Base-by-base conservation (phyloP, 2,888 invertebrate species). In the Pilophorus perplexus region DNA sequence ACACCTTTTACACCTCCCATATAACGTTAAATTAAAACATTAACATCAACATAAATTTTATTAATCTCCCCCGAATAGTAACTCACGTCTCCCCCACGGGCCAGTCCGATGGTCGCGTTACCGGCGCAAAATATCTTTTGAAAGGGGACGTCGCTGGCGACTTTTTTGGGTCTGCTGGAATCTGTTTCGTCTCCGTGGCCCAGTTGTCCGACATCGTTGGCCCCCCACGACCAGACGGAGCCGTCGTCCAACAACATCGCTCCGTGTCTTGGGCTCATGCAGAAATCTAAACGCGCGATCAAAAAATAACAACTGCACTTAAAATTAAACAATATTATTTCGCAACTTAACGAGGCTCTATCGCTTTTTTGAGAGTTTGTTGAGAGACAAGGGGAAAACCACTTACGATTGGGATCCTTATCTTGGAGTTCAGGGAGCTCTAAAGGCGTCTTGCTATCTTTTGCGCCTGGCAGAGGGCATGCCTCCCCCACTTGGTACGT, bases 161-260 rank as follows among this genome's bases (percentile, higher is more conserved):
- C 42, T 42, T 59, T 59, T 23, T 40, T 59, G 8, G 42, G 40
- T 42, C 40, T 6, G 12, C 59, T 40, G 2, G 10, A 12, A 16
- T 25, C 8, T 1, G 59, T n/a, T 25, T 59, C 59, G 25, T 59
- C 59, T 40, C 59, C 59, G 18, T 59, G 40, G 42, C 59, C 59
- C 14, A 59, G 59, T 27, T 59, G 59, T 6, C 59, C 59, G 42
- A 42, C 42, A 3, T 59, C 59, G 27, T 59, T 59, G 3, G 59
- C 59, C 8, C 59, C 59, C 59, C 59, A 59, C 2, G n/a, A 18
- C 25, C 16, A 59, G 8, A 42, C 23, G 5, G 59, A n/a, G 1
- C 59, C 59, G 16, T 59, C 42, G 16, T 42, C 40, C 59, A 42
- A 14, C 8, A 59, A 12, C 59, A 42, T 42, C n/a, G 40, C 59